Base-by-base conservation (phyloP, 2,113 vertebrate species). In the Misgurnus mizolepis region DNA sequence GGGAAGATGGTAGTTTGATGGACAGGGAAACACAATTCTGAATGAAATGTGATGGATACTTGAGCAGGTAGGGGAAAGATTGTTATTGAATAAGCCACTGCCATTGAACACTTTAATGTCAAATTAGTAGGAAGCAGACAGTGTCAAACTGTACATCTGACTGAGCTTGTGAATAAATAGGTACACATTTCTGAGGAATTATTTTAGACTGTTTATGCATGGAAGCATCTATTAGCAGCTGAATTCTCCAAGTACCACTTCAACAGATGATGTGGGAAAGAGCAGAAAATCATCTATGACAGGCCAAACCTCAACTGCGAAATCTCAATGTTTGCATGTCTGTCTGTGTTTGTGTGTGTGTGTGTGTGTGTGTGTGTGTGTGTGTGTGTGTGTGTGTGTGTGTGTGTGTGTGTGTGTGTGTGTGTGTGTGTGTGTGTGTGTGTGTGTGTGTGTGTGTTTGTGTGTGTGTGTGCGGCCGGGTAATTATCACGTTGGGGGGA, bases 211-310 rank as follows among this genome's bases (percentile, higher is more conserved):
- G 87, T 85, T 85, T 84, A 82, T 89, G 85, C 88, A 78, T 86
- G 88, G 88, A 89, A 84, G 80, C 85, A 75, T 84, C 89, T 84
- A 88, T 90, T 89, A 89, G 86, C 85, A 74, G 80, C 4, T 53
- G 43, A 88, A 90, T 84, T 87, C 88, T 88, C 89, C 15, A 69
- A 86, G 89, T 84, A 85, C 76, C 86, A 82, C 80, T 86, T 88
- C 86, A 89, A 79, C 87, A 83, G 87, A 86, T 89, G 87, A 88
- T 87, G 89, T 86, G 81, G 73, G 78, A 81, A 78, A 79, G 86
- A 82, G 85, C 86, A 87, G 84, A 87, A 87, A 90, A 88, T 88
- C 82, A 85, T 84, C 86, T 81, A 80, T 85, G 87, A 87, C 85
- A 89, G 84, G 65, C 66, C 61, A 66, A 60, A 71, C 67, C 39